Evolutionary conservation across 2,888 invertebrate species (phyloP).

Genomic region (Limenitis arthemis): DNA sequence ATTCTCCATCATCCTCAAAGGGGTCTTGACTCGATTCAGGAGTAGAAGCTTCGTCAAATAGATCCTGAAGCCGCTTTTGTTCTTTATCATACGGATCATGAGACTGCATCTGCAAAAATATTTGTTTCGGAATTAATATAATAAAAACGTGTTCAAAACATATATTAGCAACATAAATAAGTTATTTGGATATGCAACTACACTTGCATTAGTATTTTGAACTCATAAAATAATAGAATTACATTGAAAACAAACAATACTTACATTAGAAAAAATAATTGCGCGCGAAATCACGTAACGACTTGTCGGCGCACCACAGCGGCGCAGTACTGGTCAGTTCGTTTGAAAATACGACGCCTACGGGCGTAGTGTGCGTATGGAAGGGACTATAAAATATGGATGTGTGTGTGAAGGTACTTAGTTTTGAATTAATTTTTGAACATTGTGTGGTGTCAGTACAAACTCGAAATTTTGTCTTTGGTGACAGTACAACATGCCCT

Average conservation of each 20-base stretch:
- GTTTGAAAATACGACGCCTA: constrained; percentile 4
- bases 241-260: constrained; percentile 9
- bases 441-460: constrained; percentile 1
- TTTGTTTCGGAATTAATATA: constrained; percentile 2
- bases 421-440: no score
- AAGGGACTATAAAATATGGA: background rate
- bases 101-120: constrained; percentile 11
- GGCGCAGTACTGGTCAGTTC: constrained; percentile 1
- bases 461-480: background rate
- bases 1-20: constrained; percentile 20
- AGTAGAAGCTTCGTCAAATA: constrained; percentile 17
- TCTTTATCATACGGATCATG: constrained; percentile 16
- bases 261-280: constrained; percentile 5
- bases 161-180: background rate
- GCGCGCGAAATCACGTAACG: constrained; percentile 10
- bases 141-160: constrained; percentile 8
- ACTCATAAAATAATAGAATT: constrained; percentile 8
- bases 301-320: constrained; percentile 4
- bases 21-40: constrained; percentile 18
- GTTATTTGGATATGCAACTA: background rate
- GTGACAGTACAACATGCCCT: constrained; percentile 5
- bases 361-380: background rate
- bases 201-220: constrained; percentile 4
- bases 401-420: constrained; percentile 3
- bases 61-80: constrained; percentile 16